These are phyloP conservation scores for Podiceps cristatus DNA, from an alignment of 2,113 vertebrate genomes.

Conservation along the genomic window DNA sequence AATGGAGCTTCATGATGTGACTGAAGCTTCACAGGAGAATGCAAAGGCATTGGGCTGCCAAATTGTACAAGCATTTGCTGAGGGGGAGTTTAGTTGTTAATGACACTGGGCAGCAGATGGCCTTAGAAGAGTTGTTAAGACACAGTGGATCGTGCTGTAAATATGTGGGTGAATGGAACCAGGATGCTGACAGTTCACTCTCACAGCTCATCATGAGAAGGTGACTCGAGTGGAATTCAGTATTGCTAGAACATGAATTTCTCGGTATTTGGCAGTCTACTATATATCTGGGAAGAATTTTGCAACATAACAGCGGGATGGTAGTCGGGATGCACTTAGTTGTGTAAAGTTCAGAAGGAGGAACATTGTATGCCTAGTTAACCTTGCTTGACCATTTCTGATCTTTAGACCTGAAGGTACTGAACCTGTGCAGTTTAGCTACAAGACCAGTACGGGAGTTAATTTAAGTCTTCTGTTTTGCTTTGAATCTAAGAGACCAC, in stretches of 20 bases:
- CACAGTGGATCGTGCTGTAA: slow-evolving; percentile 52
- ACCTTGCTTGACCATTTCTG: not conserved
- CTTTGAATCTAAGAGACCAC: not conserved
- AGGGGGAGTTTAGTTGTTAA: slow-evolving; percentile 60
- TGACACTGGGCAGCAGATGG: slow-evolving; percentile 72
- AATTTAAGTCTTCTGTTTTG: not conserved
- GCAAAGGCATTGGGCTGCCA: slow-evolving; percentile 20
- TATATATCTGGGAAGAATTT: not conserved
- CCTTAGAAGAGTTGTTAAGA: slow-evolving; percentile 62
- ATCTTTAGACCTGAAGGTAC: not conserved
- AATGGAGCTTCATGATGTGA: slow-evolving; percentile 41
- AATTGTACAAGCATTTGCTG: slow-evolving; percentile 52
- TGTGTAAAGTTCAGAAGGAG: not conserved
- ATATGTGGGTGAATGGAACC: slow-evolving; percentile 61
- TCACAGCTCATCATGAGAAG: slow-evolving; percentile 15
- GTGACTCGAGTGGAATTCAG: slow-evolving; percentile 34
- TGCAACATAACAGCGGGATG: not conserved
- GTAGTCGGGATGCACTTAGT: not conserved
- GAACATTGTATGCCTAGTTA: not conserved
- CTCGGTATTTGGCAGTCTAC: slow-evolving; percentile 6
- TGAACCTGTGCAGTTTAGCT: not conserved
- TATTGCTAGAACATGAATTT: slow-evolving; percentile 20
- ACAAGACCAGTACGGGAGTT: not conserved
- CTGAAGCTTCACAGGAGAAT: not conserved
- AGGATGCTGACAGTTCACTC: slow-evolving; percentile 55